Evolutionary conservation across 2,797 vertebrate species (phyloP).

Genomic region (Coccyzus lansbergi): DNA sequence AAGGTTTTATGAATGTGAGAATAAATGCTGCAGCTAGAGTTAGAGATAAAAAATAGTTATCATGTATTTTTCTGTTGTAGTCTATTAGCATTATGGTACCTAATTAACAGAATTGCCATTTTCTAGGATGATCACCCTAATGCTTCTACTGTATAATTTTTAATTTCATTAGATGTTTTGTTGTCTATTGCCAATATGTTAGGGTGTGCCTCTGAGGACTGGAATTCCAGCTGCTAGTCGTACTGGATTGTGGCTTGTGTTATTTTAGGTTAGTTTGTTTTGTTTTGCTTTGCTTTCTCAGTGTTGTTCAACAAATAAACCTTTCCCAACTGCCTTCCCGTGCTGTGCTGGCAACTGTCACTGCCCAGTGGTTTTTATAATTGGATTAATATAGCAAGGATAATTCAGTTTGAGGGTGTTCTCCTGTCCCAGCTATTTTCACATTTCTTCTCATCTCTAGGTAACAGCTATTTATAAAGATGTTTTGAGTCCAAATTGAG

Average conservation of each 20-base stretch:
- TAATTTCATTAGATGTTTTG: not conserved
- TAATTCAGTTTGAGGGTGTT: not conserved
- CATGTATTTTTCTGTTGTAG: not conserved
- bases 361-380: not conserved
- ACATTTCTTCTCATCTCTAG: not conserved
- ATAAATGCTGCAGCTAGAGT: not conserved
- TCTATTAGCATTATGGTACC: not conserved
- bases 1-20: not conserved
- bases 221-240: not conserved
- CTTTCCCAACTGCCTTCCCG: not conserved
- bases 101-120: not conserved
- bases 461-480: not conserved
- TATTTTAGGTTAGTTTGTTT: not conserved
- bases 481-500: not conserved
- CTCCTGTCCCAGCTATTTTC: not conserved
- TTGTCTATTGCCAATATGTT: not conserved
- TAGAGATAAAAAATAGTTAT: not conserved
- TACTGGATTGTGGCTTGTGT: not conserved
- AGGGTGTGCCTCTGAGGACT: not conserved
- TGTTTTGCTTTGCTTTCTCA: slow-evolving; percentile 1
- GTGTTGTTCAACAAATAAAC: not conserved
- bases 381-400: not conserved
- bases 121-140: not conserved
- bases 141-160: not conserved
- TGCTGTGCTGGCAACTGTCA: not conserved